Conservation (phyloP, 2,888 invertebrate species). For the Tetranychus piercei region DNA sequence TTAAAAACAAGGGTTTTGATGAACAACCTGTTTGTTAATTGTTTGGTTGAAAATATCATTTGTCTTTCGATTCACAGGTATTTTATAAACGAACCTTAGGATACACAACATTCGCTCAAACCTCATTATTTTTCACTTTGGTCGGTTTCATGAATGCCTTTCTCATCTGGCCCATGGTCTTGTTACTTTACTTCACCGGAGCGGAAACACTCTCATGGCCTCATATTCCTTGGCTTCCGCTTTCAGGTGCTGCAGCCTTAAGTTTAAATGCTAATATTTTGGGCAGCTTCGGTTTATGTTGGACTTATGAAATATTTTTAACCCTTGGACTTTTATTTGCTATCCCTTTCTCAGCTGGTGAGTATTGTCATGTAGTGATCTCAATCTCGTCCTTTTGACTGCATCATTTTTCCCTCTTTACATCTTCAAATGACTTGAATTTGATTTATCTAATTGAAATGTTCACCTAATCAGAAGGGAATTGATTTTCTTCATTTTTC, state of each 20-base stretch:
- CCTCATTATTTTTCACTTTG: conserved; percentile 76
- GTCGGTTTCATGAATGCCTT: conserved; percentile 71
- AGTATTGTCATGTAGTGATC: conserved; percentile 28
- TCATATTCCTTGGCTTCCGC: conserved; percentile 66
- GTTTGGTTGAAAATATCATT: background rate
- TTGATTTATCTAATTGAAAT: no score
- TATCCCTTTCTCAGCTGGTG: conserved; percentile 84
- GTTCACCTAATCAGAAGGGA: no score
- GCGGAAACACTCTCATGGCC: conserved; percentile 64
- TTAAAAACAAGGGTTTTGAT: no score
- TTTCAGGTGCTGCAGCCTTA: conserved; percentile 51
- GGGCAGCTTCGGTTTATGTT: conserved; percentile 78
- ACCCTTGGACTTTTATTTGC: conserved; percentile 81
- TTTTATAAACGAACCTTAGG: conserved; percentile 84
- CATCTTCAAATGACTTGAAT: no score
- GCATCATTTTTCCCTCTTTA: no score
- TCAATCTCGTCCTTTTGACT: background rate
- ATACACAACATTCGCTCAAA: conserved; percentile 73
- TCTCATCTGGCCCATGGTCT: conserved; percentile 73
- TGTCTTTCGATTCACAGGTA: conserved; percentile 36
- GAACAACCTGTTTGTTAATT: background rate
- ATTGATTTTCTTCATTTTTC: no score
- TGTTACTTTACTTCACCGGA: conserved; percentile 51
- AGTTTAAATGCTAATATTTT: conserved; percentile 69
- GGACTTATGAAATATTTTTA: conserved; percentile 84